Evolutionary conservation across 1,140 invertebrate species (phyloP).

Genomic region (Drosophila pseudoobscura): DNA sequence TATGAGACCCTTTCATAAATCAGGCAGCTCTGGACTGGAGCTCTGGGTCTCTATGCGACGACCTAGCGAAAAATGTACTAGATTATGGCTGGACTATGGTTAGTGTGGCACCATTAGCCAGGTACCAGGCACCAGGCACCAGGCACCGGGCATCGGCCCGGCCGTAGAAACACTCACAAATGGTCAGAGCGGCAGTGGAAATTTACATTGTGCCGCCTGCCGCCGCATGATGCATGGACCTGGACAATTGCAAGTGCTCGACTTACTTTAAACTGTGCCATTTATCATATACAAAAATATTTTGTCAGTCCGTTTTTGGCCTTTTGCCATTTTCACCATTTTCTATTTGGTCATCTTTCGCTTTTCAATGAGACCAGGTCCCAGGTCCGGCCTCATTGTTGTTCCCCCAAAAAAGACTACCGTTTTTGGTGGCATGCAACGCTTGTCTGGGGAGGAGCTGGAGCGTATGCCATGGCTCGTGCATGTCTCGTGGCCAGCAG

Average conservation of each 20-base stretch:
- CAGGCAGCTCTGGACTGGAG: slow-evolving; percentile 24
- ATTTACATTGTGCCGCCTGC: slow-evolving; percentile 65
- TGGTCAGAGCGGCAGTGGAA: slow-evolving; percentile 54
- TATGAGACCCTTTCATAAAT: slow-evolving; percentile 79
- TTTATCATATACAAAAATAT: slow-evolving; percentile 79
- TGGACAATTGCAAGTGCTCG: slow-evolving; percentile 74
- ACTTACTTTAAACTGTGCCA: slow-evolving; percentile 76
- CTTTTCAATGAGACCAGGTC: slow-evolving; percentile 58
- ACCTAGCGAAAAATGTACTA: slow-evolving; percentile 62
- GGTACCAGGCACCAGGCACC: neutral
- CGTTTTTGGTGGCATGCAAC: slow-evolving; percentile 35
- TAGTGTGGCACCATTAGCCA: slow-evolving; percentile 47
- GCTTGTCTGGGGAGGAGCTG: slow-evolving; percentile 17
- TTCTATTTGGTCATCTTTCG: slow-evolving; percentile 68
- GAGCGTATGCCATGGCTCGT: slow-evolving; percentile 40
- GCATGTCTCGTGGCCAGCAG: slow-evolving; percentile 58
- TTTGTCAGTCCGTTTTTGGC: slow-evolving; percentile 75
- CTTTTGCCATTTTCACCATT: slow-evolving; percentile 59
- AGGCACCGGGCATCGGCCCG: neutral
- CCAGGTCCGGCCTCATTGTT: slow-evolving; percentile 44
- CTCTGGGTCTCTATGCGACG: slow-evolving; percentile 10
- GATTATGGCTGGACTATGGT: slow-evolving; percentile 28
- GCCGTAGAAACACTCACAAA: slow-evolving; percentile 51
- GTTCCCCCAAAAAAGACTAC: slow-evolving; percentile 66
- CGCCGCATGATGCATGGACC: slow-evolving; percentile 9